Percentiles rank a stretch among this genome's conserved stretches.
Evolutionary conservation across 1,140 invertebrate genomes (phyloP).

Genomic region (Drosophila trapezifrons): DNA sequence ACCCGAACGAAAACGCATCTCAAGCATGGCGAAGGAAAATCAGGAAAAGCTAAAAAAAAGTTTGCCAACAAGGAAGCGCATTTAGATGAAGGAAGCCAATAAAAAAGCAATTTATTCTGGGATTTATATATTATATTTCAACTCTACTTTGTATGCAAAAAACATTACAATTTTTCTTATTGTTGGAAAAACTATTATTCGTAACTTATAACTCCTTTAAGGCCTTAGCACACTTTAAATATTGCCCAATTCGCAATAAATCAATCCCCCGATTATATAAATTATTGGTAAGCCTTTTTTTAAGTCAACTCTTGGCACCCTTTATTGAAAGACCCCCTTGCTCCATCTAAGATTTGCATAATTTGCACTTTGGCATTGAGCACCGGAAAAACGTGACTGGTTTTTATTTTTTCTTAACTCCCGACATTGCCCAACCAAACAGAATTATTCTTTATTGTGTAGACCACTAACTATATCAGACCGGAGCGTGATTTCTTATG

Average conservation of each 20-base stretch:
- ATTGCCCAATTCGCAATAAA: conserved; percentile 22
- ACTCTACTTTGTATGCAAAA: neutral
- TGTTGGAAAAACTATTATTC: neutral
- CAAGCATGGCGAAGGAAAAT: conserved; percentile 36
- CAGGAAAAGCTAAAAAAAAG: conserved; percentile 1
- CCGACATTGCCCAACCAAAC: conserved; percentile 13
- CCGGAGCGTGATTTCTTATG: conserved; percentile 39
- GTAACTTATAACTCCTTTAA: conserved; percentile 5
- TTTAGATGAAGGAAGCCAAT: conserved; percentile 12
- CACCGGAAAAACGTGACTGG: conserved; percentile 68
- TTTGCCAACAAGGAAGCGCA: conserved; percentile 7
- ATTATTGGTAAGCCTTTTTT: conserved; percentile 3
- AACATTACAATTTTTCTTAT: too few species aligned
- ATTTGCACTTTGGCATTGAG: conserved; percentile 54
- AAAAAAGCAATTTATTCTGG: conserved; percentile 13
- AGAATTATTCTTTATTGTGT: conserved; percentile 37
- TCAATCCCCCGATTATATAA: conserved; percentile 16
- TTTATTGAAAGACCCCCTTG: neutral
- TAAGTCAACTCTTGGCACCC: conserved; percentile 6
- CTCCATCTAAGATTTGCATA: conserved; percentile 54
- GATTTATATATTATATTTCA: neutral
- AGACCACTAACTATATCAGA: conserved; percentile 41
- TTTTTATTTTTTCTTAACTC: conserved; percentile 19
- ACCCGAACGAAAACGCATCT: conserved; percentile 27
- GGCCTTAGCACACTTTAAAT: neutral